phyloP scores from a whole-genome alignment of 92 coral and sea anemone genomes.

The Porites evermanni region DNA sequence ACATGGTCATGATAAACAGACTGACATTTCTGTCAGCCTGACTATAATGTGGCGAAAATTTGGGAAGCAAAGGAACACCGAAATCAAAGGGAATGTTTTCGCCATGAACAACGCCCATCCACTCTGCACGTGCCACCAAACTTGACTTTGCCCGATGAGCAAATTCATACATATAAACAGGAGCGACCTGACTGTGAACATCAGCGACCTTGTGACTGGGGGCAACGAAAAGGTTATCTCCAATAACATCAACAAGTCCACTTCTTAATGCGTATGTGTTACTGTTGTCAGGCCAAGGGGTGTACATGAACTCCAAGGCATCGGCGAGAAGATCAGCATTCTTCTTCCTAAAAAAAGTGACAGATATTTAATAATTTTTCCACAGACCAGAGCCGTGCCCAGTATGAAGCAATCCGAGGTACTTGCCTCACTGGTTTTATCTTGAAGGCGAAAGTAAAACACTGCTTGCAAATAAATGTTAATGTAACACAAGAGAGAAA shows the following conservation, averaged over 20 bases:
- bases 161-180: constrained; percentile 63
- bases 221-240: constrained; percentile 59
- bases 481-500: neutral
- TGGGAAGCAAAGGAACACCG: neutral
- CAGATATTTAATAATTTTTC: too few species aligned
- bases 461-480: neutral
- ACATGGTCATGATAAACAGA: constrained; percentile 37
- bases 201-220: constrained; percentile 58
- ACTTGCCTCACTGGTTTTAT: too few species aligned
- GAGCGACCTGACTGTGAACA: constrained; percentile 53
- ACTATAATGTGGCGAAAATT: neutral
- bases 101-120: constrained; percentile 34
- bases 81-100: constrained; percentile 23
- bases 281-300: constrained; percentile 54
- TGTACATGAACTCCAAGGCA: constrained; percentile 63
- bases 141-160: constrained; percentile 26
- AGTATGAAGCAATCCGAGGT: too few species aligned
- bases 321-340: constrained; percentile 42
- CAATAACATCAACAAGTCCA: constrained; percentile 45
- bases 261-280: constrained; percentile 41
- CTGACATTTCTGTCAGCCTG: constrained; percentile 60
- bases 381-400: too few species aligned
- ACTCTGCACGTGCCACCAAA: neutral
- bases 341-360: neutral
- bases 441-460: too few species aligned